Percentiles rank a stretch among this genome's conserved stretches.
These are phyloP conservation scores for Hemistola chrysoprasaria DNA, from an alignment of 2,888 invertebrate species.

Conservation along the genomic window DNA sequence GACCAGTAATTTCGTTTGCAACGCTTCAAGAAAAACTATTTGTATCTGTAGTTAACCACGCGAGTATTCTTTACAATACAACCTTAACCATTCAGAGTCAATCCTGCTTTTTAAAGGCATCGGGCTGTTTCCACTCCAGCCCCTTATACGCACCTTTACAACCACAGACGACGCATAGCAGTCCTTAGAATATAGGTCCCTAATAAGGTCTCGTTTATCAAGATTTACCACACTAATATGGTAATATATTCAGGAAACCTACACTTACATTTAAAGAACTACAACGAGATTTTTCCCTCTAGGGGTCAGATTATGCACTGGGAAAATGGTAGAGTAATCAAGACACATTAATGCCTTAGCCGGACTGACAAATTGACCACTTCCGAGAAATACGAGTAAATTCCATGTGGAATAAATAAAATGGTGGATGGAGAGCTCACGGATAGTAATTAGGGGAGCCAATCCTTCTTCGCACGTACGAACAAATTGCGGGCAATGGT, in stretches of 20 bases:
- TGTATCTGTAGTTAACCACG: conserved; percentile 62
- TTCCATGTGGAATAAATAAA: conserved; percentile 51
- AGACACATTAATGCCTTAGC: conserved; percentile 39
- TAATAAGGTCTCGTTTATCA: conserved; percentile 48
- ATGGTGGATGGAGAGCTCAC: conserved; percentile 37
- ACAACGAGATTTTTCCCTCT: conserved; percentile 9
- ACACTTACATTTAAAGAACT: conserved; percentile 20
- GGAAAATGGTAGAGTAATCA: conserved; percentile 38
- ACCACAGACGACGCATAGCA: conserved; percentile 30
- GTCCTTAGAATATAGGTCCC: conserved; percentile 31
- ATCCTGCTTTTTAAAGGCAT: conserved; percentile 31
- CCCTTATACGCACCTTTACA: conserved; percentile 53
- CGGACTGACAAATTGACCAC: conserved; percentile 50
- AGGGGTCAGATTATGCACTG: conserved; percentile 22
- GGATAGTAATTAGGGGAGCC: conserved; percentile 63
- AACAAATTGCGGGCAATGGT: conserved; percentile 66
- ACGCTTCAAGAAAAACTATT: conserved; percentile 64
- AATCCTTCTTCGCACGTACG: conserved; percentile 73
- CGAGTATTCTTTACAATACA: conserved; percentile 44
- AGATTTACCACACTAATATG: conserved; percentile 34
- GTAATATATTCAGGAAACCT: conserved; percentile 29
- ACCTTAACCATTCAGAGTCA: conserved; percentile 60
- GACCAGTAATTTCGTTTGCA: conserved; percentile 71
- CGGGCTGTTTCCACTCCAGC: conserved; percentile 52
- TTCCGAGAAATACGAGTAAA: conserved; percentile 60